Evolutionary conservation across 1,140 invertebrate genomes (phyloP).

Genomic region (Heliconius hermathena): DNA sequence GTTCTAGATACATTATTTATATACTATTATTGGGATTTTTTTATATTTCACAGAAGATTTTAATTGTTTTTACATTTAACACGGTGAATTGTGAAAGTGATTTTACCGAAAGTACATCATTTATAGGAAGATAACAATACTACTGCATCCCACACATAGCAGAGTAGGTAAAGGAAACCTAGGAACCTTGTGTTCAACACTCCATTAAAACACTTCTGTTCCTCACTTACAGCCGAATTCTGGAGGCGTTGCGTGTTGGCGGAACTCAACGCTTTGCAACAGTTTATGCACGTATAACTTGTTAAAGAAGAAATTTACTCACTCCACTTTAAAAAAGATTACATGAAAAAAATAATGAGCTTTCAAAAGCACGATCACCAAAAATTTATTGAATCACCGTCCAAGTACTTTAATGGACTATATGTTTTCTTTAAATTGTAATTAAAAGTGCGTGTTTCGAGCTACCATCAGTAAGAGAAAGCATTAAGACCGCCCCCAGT

Average conservation of each 20-base stretch:
- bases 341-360: neutral
- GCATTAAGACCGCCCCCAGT: conserved; percentile 48
- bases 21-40: neutral
- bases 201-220: too few species aligned
- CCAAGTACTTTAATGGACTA: neutral
- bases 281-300: too few species aligned
- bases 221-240: too few species aligned
- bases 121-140: too few species aligned
- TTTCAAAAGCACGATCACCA: neutral
- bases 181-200: too few species aligned
- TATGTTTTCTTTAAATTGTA: conserved; percentile 7
- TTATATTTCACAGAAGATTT: neutral
- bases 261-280: too few species aligned
- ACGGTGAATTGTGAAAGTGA: too few species aligned
- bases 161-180: too few species aligned
- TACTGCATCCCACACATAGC: too few species aligned
- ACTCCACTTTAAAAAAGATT: neutral
- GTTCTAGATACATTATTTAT: neutral
- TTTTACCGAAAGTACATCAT: too few species aligned
- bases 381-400: neutral
- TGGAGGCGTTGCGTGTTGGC: too few species aligned
- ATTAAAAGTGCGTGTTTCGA: conserved; percentile 40
- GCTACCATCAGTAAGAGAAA: conserved; percentile 45
- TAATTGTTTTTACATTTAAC: too few species aligned
- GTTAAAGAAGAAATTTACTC: neutral